Base-by-base conservation (phyloP, 1,140 invertebrate species). In the Diabrotica undecimpunctata region DNA sequence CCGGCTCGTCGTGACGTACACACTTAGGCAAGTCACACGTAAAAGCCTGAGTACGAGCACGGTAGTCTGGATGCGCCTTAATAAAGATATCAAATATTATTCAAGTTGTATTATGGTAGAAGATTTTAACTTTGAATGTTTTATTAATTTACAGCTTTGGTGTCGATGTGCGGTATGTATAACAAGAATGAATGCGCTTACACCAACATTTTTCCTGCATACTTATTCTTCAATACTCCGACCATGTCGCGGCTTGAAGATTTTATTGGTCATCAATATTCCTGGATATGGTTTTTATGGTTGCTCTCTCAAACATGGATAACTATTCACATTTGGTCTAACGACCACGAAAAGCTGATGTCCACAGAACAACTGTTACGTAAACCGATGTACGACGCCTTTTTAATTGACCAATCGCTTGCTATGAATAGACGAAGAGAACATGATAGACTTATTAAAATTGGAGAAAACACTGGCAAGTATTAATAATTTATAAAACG, bases 371-470 rank as follows among this genome's bases (percentile, higher is more conserved):
- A 87, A 75, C 80, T 97, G 35, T 97, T 94, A 71, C 87, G 93
- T 2, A 83, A 87, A 60, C 90, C 91, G 2, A 90, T 92, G 83
- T 96, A 94, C 77, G 88, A 89, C 75, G 86, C 87, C 1, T 81
- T 91, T 7, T 79, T 96, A 35, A 87, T 96, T 62, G 94, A 96
- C 75, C 93, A 96, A 79, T 93, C 90, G 5, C 77, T 95, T n/a
- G 88, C 88, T 58, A 78, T 96, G 69, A 96, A 95, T 79, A 81
- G 93, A 66, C 82, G 90, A 65, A 83, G 86, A 61, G 86, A 94
- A 35, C 76, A 78, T 13, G 11, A 55, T 0, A 55, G 25, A 5
- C 35, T 54, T 46, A 46, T 46, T 10, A 46, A 46, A 46, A 10
- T 46, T 25, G 25, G 25, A 25, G 25, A 25, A 25, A 1, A 25